Conservation (phyloP, 2,888 invertebrate species). For the Keiferia lycopersicella region DNA sequence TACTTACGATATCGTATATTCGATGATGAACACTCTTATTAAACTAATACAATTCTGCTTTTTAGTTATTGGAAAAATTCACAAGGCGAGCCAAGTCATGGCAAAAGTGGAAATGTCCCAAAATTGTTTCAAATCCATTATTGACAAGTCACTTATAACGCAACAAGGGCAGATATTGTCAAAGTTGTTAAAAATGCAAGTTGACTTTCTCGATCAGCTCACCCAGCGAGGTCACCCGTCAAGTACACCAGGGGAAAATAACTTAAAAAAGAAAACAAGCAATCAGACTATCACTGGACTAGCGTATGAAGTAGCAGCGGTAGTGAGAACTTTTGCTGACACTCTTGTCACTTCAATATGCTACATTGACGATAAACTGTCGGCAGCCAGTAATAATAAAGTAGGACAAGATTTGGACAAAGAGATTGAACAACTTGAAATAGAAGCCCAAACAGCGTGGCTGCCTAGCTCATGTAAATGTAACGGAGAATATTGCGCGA, state of each 20-base stretch:
- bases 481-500: constrained; percentile 43
- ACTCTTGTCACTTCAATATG: constrained; percentile 44
- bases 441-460: constrained; percentile 30
- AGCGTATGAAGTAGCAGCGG: constrained; percentile 45
- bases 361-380: constrained; percentile 8
- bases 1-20: no score
- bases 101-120: constrained; percentile 44
- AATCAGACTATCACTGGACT: constrained; percentile 33
- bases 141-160: constrained; percentile 39
- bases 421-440: constrained; percentile 5
- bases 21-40: no score
- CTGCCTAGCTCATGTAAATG: constrained; percentile 52
- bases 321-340: constrained; percentile 49
- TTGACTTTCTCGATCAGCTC: constrained; percentile 48
- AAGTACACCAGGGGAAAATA: background rate
- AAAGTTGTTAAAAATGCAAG: constrained; percentile 47
- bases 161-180: constrained; percentile 46
- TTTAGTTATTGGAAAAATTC: constrained; percentile 51
- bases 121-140: constrained; percentile 43
- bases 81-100: constrained; percentile 45
- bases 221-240: background rate
- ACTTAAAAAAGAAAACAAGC: constrained; percentile 2
- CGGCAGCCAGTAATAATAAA: constrained; percentile 27
- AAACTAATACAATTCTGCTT: constrained; percentile 30
- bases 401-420: constrained; percentile 27